Evolutionary conservation across 2,113 vertebrate genomes (phyloP).

Genomic region (Otus sunia): DNA sequence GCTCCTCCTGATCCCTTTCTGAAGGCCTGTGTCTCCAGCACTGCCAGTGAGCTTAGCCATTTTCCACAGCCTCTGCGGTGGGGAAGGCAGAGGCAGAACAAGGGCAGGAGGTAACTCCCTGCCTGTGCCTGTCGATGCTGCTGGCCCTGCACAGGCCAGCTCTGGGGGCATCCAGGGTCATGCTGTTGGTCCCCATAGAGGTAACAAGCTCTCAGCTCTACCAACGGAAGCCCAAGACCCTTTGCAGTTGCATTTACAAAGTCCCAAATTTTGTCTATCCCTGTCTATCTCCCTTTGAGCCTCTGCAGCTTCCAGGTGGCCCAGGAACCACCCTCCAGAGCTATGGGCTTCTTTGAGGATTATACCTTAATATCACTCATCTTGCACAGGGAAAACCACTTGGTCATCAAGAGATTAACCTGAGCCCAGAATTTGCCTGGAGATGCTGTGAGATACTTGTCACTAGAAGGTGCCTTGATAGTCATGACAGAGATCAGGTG

Average conservation of each 20-base stretch:
- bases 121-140: no score
- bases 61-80: neutral
- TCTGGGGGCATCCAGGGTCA: neutral
- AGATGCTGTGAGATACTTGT: neutral
- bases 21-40: neutral
- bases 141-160: neutral
- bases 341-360: neutral
- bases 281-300: neutral
- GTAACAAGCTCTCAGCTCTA: neutral
- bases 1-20: neutral
- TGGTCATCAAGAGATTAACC: neutral
- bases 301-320: neutral
- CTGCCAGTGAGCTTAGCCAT: accelerated
- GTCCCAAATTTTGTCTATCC: neutral
- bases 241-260: neutral
- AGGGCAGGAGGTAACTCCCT: neutral
- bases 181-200: neutral
- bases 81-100: neutral
- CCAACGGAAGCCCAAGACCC: neutral
- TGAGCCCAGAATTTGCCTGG: neutral
- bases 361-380: neutral
- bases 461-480: neutral
- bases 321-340: neutral
- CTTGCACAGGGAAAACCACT: neutral
- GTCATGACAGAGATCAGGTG: neutral